Base-by-base conservation (phyloP, 1,140 invertebrate species). In the Agraylea sexmaculata region DNA sequence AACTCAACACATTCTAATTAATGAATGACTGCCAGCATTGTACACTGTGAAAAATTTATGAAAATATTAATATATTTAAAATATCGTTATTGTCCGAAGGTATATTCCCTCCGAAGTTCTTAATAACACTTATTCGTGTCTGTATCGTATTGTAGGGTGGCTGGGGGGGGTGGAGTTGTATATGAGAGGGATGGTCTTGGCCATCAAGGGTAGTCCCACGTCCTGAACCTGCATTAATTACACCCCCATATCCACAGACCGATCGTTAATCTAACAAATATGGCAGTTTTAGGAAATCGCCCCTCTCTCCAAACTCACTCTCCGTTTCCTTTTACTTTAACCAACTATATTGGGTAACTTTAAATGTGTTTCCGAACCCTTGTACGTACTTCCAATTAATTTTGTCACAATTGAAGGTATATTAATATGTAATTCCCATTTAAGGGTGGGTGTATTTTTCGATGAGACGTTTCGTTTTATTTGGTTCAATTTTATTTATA, bases 211-310 rank as follows among this genome's bases (percentile, higher is more conserved):
- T n/a, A n/a, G n/a, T n/a, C n/a, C n/a, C 29, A 35, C 21, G 38
- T 43, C 46, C 33, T 25, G 42, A 43, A 42, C 41, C 35, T 44
- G 46, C 46, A 48, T 48, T 48, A 48, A 48, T 48, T 48, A 48
- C 40, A 37, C 31, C 42, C n/a, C n/a, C 41, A 33, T 45, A 48
- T 42, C 42, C 46, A 44, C 37, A 38, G 37, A n/a, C n/a, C n/a
- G n/a, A 33, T 48, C 46, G 46, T 48, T 48, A 48, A 48, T 48
- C 46, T 48, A 48, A 48, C 46, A 48, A 48, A 48, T 48, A 48
- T 48, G 46, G 46, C 46, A 45, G 38, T 48, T 48, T 48, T 48
- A 43, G 46, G 46, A 48, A 48, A 45, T 48, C 45, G 46, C 46
- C 46, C 37, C n/a, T n/a, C n/a, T n/a, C n/a, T n/a, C n/a, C n/a